Evolutionary conservation across 1,140 invertebrate species (phyloP), one percentile per base, ranked within the genome.

Genomic region (Drosophila asahinai): DNA sequence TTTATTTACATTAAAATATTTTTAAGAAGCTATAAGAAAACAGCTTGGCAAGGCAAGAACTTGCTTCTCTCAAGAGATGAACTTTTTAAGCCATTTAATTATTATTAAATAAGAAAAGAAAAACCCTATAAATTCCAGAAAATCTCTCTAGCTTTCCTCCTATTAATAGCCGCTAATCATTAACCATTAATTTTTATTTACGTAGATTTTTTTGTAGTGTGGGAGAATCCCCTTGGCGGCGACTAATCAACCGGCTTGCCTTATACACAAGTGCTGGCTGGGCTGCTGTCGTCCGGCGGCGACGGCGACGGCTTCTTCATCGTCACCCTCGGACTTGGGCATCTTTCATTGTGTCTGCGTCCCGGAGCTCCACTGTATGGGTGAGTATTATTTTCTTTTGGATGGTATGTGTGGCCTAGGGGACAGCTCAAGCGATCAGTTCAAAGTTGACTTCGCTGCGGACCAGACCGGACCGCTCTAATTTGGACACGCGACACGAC

Each of bases 241-340:
- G 67, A 77, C 79, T 86, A 84, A 84, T 84, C 82, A 84, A 86
- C 82, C 82, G 81, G 81, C 81, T 55, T 84, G 60, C 55, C 60
- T 40, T 38, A 52, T 30, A 73, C 54, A 72, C 70, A 73, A 73
- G 70, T 73, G 70, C 64, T 43, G 49, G 70, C 64, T 43, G 43
- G 19, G 40, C 64, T 49, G 33, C 74, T 73, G 45, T 60, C 58
- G 33, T 38, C 33, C 54, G 17, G 17, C 52, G 36, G n/a, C n/a
- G n/a, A n/a, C n/a, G n/a, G n/a, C n/a, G n/a, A n/a, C n/a, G n/a
- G 71, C 15, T 57, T 45, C 77, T 73, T 54, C 61, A 45, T 60
- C 45, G 47, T 59, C 57, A 40, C 51, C 43, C 45, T 19, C 74
- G 14, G 49, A 36, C 58, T 63, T 33, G 58, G 48, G 70, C 73